A percentile compares a stretch with the other conserved stretches of the same genome.
Conservation (phyloP, 2,797 vertebrate genomes). For the Oreonectes daqikongensis region DNA sequence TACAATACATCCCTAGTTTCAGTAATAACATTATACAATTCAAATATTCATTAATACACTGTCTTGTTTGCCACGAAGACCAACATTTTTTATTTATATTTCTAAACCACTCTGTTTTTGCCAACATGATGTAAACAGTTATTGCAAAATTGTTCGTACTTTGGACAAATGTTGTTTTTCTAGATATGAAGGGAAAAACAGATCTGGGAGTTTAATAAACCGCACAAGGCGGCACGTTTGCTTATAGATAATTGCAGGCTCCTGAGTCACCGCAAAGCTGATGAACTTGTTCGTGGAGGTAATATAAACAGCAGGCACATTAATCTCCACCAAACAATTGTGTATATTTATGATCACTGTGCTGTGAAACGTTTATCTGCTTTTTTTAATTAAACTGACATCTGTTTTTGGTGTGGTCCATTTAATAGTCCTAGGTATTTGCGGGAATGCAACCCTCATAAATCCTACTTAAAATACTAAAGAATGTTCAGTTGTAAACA, state of each 20-base stretch:
- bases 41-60: not conserved
- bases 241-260: conserved; percentile 23
- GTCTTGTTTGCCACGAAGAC: not conserved
- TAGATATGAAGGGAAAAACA: conserved; percentile 38
- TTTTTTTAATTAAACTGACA: conserved; percentile 28
- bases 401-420: conserved; percentile 36
- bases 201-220: conserved; percentile 39
- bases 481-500: conserved; percentile 1
- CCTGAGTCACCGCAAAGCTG: conserved; percentile 32
- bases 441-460: conserved; percentile 16
- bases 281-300: conserved; percentile 43
- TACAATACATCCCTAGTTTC: not conserved
- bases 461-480: conserved; percentile 15
- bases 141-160: conserved; percentile 1
- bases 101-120: conserved; percentile 4
- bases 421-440: conserved; percentile 11
- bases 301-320: conserved; percentile 36
- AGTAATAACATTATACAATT: not conserved
- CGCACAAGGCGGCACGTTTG: conserved; percentile 5
- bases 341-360: conserved; percentile 19
- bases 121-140: not conserved
- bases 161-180: conserved; percentile 28
- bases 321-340: conserved; percentile 35
- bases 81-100: not conserved
- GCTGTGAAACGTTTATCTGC: conserved; percentile 15